Conservation (phyloP, 2,888 invertebrate genomes). For the Anoncus sp. region DNA sequence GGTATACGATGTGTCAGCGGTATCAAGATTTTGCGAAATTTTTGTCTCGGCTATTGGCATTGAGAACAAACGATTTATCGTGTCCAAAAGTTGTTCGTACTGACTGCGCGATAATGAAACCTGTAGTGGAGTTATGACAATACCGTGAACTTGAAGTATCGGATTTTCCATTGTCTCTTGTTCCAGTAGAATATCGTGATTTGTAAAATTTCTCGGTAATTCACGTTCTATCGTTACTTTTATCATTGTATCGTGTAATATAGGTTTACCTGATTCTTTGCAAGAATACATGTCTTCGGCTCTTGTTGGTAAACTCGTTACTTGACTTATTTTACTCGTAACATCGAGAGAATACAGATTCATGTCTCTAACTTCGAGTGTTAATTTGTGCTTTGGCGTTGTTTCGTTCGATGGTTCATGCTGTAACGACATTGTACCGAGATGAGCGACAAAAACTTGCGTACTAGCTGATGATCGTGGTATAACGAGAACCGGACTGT, state of each 20-base stretch:
- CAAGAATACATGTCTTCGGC: conserved; percentile 91
- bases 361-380: conserved; percentile 92
- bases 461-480: conserved; percentile 91
- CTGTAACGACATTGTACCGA: conserved; percentile 92
- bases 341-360: conserved; percentile 93
- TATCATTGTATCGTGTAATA: conserved; percentile 95
- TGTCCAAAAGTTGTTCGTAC: conserved; percentile 95
- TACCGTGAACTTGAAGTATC: conserved; percentile 85
- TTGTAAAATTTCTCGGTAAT: conserved; percentile 68
- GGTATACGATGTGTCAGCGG: conserved; percentile 72
- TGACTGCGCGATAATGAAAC: conserved; percentile 94
- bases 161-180: conserved; percentile 69
- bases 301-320: conserved; percentile 82
- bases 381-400: conserved; percentile 76
- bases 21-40: conserved; percentile 75
- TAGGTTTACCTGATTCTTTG: conserved; percentile 90
- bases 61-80: conserved; percentile 83
- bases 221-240: conserved; percentile 87
- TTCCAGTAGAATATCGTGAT: conserved; percentile 62
- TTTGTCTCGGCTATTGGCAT: conserved; percentile 77
- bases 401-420: conserved; percentile 78
- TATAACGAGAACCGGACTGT: conserved; percentile 96
- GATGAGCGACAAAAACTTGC: conserved; percentile 95
- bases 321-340: conserved; percentile 74
- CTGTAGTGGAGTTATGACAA: conserved; percentile 93